These are phyloP conservation scores for Deilephila porcellus DNA, from an alignment of 2,888 invertebrate species.

Conservation along the genomic window DNA sequence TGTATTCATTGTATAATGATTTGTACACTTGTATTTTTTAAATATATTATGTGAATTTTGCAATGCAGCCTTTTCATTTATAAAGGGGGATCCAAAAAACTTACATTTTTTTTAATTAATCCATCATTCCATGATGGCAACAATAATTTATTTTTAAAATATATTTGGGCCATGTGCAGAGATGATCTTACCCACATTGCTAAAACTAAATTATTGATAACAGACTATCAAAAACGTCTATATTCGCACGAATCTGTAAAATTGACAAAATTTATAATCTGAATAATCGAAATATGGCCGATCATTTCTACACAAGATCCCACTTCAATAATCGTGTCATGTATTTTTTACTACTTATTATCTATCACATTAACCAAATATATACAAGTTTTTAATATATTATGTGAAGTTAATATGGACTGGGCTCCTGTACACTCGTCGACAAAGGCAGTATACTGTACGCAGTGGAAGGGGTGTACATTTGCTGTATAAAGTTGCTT, in stretches of 20 bases:
- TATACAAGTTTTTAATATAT: background rate
- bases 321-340: background rate
- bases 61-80: constrained; percentile 35
- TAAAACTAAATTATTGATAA: no score
- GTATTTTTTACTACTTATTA: constrained; percentile 23
- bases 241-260: no score
- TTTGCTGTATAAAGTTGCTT: constrained; percentile 48
- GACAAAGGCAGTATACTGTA: constrained; percentile 64
- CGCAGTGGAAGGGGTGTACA: constrained; percentile 54
- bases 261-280: no score
- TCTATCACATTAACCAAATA: background rate
- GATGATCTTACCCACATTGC: no score
- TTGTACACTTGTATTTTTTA: constrained; percentile 78
- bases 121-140: background rate
- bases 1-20: constrained; percentile 60
- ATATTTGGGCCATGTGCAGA: background rate
- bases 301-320: no score
- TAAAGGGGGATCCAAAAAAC: background rate
- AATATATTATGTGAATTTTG: constrained; percentile 71
- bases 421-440: background rate
- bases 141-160: background rate
- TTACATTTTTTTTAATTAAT: background rate
- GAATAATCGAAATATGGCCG: no score
- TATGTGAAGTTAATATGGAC: background rate
- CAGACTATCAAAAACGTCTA: no score